Base-by-base conservation (phyloP, 2,113 vertebrate genomes). In the Myiagra hebetior region DNA sequence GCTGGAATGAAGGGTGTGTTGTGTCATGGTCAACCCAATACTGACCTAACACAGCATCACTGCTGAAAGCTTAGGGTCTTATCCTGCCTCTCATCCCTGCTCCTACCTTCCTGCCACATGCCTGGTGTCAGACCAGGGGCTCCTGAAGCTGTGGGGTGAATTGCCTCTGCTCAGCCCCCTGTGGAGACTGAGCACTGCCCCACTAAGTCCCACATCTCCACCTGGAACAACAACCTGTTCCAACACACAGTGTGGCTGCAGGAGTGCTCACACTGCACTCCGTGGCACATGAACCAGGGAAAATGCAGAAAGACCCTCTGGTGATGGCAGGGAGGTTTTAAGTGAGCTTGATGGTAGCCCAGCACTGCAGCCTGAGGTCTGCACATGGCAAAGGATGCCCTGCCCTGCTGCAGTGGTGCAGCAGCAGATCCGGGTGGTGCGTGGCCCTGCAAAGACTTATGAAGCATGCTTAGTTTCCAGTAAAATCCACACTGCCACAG, bases 231-330 rank as follows among this genome's bases (percentile, higher is more conserved):
- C 1, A 0, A 62, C 42, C 42, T 37, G 19, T 26, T 84, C 76
- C 76, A 44, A 35, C 22, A 57, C 1, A 2, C 0, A 0, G 17
- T 21, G 35, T 26, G 35, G 26, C 52, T 18, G 2, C 68, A 70
- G 35, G 35, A 41, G n/a, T 16, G n/a, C 11, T 92, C 49, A 53
- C 10, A 19, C 37, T 3, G 1, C 19, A 9, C 31, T 41, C 33
- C 22, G 72, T 47, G 44, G 9, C 37, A 53, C 28, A 4, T 7
- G 37, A 46, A 70, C 12, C 26, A 31, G 46, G 31, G 17, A 62
- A 64, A 57, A 77, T 30, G 42, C 55, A 59, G 68, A 27, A 89
- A 53, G 15, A 77, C 5, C 7, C 39, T 84, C 52, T 86, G 50
- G 23, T 33, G 30, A 50, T 33, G 60, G 64, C 59, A 81, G n/a